Percentiles rank a stretch among this genome's conserved stretches.
phyloP scores from a whole-genome alignment of 1,140 invertebrate genomes.

The Drosophila mayri region DNA sequence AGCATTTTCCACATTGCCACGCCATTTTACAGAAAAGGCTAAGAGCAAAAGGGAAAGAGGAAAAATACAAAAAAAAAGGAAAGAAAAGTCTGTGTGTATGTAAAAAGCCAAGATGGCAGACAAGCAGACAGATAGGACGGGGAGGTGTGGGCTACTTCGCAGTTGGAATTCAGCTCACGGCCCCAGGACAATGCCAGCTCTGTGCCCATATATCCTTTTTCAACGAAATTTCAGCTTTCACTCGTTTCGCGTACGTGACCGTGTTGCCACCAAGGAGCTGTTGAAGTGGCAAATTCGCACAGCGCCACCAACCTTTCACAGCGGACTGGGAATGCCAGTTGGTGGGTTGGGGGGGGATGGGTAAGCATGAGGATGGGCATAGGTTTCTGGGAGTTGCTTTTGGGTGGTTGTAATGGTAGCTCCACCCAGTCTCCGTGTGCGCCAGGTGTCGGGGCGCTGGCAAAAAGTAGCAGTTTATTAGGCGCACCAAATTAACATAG shows the following conservation, averaged over 20 bases:
- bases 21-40: constrained; percentile 60
- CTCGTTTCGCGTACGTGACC: constrained; percentile 75
- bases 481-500: constrained; percentile 81
- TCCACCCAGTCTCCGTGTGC: constrained; percentile 4
- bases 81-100: constrained; percentile 27
- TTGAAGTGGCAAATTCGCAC: constrained; percentile 85
- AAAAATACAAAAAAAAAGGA: neutral
- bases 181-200: constrained; percentile 70
- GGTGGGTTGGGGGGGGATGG: neutral
- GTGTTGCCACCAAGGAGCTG: constrained; percentile 82
- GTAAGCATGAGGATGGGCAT: neutral
- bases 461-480: constrained; percentile 82
- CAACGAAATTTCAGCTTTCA: constrained; percentile 81
- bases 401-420: constrained; percentile 16
- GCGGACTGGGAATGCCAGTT: neutral
- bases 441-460: constrained; percentile 29
- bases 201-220: constrained; percentile 81
- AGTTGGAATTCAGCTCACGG: constrained; percentile 71
- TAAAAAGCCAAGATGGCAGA: constrained; percentile 66
- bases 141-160: constrained; percentile 3
- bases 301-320: constrained; percentile 39
- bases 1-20: constrained; percentile 59
- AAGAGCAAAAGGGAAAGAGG: constrained; percentile 5
- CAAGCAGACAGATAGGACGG: constrained; percentile 38
- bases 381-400: constrained; percentile 3